phyloP scores from a whole-genome alignment of 2,797 vertebrate genomes.

The Morus bassanus region DNA sequence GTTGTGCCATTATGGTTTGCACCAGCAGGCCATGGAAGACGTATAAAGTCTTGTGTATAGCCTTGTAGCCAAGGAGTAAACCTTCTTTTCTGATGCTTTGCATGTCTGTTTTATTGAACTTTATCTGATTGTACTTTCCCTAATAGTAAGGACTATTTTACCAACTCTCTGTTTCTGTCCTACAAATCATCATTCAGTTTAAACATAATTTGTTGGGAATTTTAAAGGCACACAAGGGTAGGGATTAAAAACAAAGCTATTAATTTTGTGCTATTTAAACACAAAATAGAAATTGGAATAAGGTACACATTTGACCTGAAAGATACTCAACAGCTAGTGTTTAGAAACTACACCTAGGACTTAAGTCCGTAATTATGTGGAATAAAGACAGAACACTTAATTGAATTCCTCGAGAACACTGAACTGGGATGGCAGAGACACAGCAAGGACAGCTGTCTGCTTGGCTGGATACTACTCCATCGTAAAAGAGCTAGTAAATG shows the following conservation, averaged over 20 bases:
- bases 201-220: neutral
- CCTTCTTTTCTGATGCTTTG: neutral
- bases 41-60: neutral
- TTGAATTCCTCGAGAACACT: neutral
- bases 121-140: neutral
- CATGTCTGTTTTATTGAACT: neutral
- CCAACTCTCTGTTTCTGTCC: neutral
- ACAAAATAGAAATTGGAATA: neutral
- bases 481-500: neutral
- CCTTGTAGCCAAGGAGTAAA: neutral
- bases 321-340: neutral
- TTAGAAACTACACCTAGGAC: neutral
- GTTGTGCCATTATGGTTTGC: neutral
- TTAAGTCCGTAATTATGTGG: fast-evolving
- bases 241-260: neutral
- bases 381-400: neutral
- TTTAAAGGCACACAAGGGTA: neutral
- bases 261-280: neutral
- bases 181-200: neutral
- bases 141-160: neutral
- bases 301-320: neutral
- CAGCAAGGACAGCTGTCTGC: neutral
- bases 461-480: neutral
- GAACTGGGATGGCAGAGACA: neutral
- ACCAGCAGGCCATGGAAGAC: neutral